Evolutionary conservation across 1,140 invertebrate species (phyloP).

Genomic region (Steinernema khuongi): DNA sequence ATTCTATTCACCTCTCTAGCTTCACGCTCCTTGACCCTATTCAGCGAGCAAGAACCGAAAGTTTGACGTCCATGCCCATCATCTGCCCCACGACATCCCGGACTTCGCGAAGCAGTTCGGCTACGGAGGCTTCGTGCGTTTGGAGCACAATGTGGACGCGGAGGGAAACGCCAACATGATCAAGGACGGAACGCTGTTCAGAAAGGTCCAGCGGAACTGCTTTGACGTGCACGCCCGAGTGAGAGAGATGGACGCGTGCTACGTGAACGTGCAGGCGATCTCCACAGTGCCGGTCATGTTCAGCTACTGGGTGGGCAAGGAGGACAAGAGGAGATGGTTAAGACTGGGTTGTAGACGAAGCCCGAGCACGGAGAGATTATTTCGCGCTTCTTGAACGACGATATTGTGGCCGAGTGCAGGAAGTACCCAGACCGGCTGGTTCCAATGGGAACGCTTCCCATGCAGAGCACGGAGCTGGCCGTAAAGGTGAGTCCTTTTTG

Average conservation of each 20-base stretch:
- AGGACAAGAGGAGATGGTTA: not conserved
- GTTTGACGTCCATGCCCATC: conserved; percentile 66
- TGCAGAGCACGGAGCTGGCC: conserved; percentile 65
- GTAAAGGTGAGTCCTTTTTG: conserved; percentile 54
- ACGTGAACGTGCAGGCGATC: conserved; percentile 65
- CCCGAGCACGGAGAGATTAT: conserved; percentile 64
- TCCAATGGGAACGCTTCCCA: conserved; percentile 65
- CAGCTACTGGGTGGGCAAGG: conserved; percentile 65
- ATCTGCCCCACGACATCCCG: conserved; percentile 64
- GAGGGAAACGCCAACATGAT: conserved; percentile 63
- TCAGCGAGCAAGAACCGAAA: conserved; percentile 55
- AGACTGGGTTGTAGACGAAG: conserved; percentile 62
- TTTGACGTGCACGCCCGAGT: conserved; percentile 62
- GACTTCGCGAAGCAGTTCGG: conserved; percentile 65
- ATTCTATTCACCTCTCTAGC: not conserved
- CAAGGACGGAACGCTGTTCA: conserved; percentile 65
- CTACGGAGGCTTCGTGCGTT: conserved; percentile 65
- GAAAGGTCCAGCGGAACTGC: conserved; percentile 65
- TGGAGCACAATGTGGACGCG: conserved; percentile 60
- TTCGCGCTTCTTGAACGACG: conserved; percentile 64
- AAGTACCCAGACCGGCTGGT: conserved; percentile 63
- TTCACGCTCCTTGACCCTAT: not conserved
- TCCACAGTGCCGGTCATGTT: conserved; percentile 70
- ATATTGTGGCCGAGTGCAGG: conserved; percentile 62
- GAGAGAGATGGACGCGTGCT: conserved; percentile 62